phyloP scores from a whole-genome alignment of 2,888 invertebrate species.

The Ophonus ardosiacus region DNA sequence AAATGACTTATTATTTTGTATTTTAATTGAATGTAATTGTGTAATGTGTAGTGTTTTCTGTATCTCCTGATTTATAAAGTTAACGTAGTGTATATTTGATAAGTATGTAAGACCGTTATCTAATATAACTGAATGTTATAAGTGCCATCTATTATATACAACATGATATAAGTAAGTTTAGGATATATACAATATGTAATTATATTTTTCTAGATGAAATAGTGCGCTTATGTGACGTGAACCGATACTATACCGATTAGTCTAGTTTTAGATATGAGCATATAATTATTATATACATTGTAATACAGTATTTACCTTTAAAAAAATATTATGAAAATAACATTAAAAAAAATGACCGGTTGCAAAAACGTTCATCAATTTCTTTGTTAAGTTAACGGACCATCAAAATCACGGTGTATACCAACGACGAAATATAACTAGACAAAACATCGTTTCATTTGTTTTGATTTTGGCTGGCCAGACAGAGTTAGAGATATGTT shows the following conservation, averaged over 20 bases:
- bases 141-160: constrained; percentile 15
- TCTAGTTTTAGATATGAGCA: constrained; percentile 9
- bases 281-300: constrained; percentile 55
- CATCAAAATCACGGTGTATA: no score
- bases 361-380: no score
- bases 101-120: not conserved
- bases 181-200: constrained; percentile 11
- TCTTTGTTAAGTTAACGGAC: no score
- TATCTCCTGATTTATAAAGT: no score
- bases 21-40: no score
- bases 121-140: constrained; percentile 14
- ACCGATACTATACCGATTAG: constrained; percentile 9
- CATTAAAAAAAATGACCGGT: no score
- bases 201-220: constrained; percentile 76
- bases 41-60: no score
- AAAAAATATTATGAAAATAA: constrained; percentile 27
- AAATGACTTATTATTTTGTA: not conserved
- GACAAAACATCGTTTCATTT: no score
- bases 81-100: constrained; percentile 7
- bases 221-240: constrained; percentile 73
- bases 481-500: no score
- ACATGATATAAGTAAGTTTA: not conserved
- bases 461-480: no score
- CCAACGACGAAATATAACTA: no score
- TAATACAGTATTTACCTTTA: constrained; percentile 62